phyloP scores from a whole-genome alignment of 2,113 vertebrate genomes.

The Muscicapa adusta region DNA sequence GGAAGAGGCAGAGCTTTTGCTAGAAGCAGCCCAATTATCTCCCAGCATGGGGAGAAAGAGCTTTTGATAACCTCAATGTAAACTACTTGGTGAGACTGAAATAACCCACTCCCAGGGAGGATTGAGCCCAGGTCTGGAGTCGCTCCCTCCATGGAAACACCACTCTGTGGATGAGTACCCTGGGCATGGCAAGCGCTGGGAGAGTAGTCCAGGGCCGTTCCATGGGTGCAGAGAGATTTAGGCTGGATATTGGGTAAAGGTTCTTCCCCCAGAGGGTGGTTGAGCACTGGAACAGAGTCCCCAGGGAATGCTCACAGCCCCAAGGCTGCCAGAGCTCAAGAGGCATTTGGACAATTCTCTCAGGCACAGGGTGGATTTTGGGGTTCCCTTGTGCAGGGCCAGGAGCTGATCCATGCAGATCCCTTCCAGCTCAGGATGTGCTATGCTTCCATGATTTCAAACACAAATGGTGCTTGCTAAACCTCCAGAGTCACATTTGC shows the following conservation, averaged over 20 bases:
- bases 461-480: not conserved
- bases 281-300: not conserved
- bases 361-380: not conserved
- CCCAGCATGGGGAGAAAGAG: not conserved
- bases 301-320: not conserved
- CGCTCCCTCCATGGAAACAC: not conserved
- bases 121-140: not conserved
- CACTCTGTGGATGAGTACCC: not conserved
- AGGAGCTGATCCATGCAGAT: not conserved
- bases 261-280: not conserved
- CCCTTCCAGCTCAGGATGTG: not conserved
- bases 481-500: not conserved
- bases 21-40: not conserved
- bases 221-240: not conserved
- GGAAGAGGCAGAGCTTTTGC: not conserved
- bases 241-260: not conserved
- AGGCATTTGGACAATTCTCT: fast-evolving
- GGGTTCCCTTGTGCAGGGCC: not conserved
- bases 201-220: not conserved
- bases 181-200: not conserved
- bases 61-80: not conserved
- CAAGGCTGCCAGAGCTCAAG: not conserved
- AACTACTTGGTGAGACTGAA: not conserved
- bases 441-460: not conserved
- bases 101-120: not conserved